These are phyloP conservation scores for Centropus unirufus DNA, from an alignment of 2,113 vertebrate genomes.

Conservation along the genomic window DNA sequence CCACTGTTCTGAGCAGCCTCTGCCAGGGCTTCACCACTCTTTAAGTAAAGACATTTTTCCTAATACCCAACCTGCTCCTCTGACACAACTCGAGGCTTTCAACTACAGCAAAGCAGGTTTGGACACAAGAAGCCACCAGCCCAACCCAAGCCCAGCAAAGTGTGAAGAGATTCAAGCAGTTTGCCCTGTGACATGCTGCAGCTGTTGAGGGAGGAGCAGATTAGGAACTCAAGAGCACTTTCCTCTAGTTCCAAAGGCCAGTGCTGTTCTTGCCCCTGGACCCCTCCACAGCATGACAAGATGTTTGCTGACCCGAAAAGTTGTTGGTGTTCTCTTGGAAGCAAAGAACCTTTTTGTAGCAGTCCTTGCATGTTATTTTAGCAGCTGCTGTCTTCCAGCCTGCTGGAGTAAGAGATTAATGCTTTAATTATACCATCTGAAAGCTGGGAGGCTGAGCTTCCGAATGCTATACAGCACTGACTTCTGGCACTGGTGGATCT, in stretches of 20 bases:
- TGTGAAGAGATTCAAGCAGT: not conserved
- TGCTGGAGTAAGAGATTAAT: slow-evolving; percentile 72
- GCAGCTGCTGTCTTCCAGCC: slow-evolving; percentile 58
- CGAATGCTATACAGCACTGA: slow-evolving; percentile 25
- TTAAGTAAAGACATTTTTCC: too few species aligned
- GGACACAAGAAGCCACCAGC: not conserved
- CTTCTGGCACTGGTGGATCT: slow-evolving; percentile 61
- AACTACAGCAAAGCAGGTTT: not conserved
- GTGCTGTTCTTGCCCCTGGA: not conserved
- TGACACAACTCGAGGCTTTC: not conserved
- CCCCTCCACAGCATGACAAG: not conserved
- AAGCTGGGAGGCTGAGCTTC: slow-evolving; percentile 53
- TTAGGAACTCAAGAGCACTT: slow-evolving; percentile 26
- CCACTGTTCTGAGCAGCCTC: too few species aligned
- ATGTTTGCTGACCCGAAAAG: not conserved
- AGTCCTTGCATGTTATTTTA: slow-evolving; percentile 22
- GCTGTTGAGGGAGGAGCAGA: not conserved
- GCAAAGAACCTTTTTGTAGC: not conserved
- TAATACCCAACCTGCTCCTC: too few species aligned
- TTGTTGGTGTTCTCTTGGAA: not conserved
- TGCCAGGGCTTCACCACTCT: too few species aligned
- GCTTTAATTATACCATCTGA: slow-evolving; percentile 70
- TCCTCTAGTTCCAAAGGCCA: slow-evolving; percentile 47
- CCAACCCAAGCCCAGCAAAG: not conserved
- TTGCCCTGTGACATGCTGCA: fast-evolving